These are phyloP conservation scores for Microctonus hyperodae DNA, from an alignment of 2,888 invertebrate genomes.

Conservation along the genomic window DNA sequence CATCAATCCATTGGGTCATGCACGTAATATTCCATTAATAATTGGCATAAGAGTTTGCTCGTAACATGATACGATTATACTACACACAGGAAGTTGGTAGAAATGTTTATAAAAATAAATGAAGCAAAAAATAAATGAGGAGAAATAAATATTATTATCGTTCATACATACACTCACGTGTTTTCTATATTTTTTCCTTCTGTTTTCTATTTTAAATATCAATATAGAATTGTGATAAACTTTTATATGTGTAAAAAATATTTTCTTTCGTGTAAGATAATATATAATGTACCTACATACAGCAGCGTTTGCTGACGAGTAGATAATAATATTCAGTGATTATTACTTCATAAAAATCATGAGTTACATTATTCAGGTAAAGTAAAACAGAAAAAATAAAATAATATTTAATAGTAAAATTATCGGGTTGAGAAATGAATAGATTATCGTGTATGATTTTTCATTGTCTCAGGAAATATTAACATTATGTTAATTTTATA, in stretches of 20 bases:
- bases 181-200: too few relatives aligned
- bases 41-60: not conserved
- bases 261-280: too few relatives aligned
- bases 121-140: not conserved
- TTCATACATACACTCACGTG: too few relatives aligned
- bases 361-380: not conserved
- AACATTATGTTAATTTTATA: not conserved
- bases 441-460: not conserved
- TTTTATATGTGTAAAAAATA: too few relatives aligned
- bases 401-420: not conserved
- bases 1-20: not conserved
- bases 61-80: not conserved
- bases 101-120: not conserved
- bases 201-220: too few relatives aligned
- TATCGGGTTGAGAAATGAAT: not conserved
- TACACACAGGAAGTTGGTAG: not conserved
- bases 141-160: too few relatives aligned
- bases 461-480: conserved; percentile 35
- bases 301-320: too few relatives aligned
- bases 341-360: not conserved
- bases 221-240: too few relatives aligned
- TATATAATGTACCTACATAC: too few relatives aligned
- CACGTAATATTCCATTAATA: not conserved
- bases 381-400: not conserved
- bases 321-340: not conserved